A percentile compares a stretch with the other conserved stretches of the same genome.
phyloP scores from a whole-genome alignment of 2,888 invertebrate species.

The Sturmia bella region DNA sequence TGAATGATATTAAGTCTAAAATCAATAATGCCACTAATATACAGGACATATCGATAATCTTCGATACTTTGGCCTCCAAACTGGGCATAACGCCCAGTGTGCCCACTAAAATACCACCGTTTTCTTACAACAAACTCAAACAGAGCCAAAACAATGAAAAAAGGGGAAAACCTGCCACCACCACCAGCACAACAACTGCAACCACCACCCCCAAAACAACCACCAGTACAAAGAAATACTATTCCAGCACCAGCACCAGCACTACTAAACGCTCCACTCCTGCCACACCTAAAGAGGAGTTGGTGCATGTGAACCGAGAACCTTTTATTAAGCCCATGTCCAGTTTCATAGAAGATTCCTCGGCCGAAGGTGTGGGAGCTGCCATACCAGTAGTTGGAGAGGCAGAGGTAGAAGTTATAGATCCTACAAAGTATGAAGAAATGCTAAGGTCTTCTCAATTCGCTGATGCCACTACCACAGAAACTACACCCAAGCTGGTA shows the following conservation, averaged over 20 bases:
- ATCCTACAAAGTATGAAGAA: slow-evolving; percentile 82
- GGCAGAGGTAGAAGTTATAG: slow-evolving; percentile 82
- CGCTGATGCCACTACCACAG: slow-evolving; percentile 75
- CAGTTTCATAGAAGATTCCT: slow-evolving; percentile 75
- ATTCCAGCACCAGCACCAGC: slow-evolving; percentile 31
- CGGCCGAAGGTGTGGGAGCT: slow-evolving; percentile 77
- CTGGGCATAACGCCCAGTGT: slow-evolving; percentile 81
- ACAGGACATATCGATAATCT: slow-evolving; percentile 86
- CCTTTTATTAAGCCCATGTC: slow-evolving; percentile 77
- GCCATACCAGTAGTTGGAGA: slow-evolving; percentile 80
- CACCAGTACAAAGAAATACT: slow-evolving; percentile 35
- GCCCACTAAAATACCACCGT: slow-evolving; percentile 80
- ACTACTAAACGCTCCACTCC: slow-evolving; percentile 43
- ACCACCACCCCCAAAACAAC: slow-evolving; percentile 61
- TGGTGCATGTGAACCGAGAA: slow-evolving; percentile 71
- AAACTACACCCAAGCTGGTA: slow-evolving; percentile 82
- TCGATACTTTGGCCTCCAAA: slow-evolving; percentile 85
- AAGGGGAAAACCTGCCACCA: slow-evolving; percentile 48
- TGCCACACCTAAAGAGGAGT: slow-evolving; percentile 69
- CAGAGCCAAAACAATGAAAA: slow-evolving; percentile 75
- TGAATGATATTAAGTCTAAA: slow-evolving; percentile 78
- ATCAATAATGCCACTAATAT: slow-evolving; percentile 82
- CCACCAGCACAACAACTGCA: slow-evolving; percentile 69
- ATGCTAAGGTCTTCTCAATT: slow-evolving; percentile 79
- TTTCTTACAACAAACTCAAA: slow-evolving; percentile 80